These are phyloP conservation scores for Meloidogyne floridensis DNA, from an alignment of 1,140 invertebrate species.

Conservation along the genomic window DNA sequence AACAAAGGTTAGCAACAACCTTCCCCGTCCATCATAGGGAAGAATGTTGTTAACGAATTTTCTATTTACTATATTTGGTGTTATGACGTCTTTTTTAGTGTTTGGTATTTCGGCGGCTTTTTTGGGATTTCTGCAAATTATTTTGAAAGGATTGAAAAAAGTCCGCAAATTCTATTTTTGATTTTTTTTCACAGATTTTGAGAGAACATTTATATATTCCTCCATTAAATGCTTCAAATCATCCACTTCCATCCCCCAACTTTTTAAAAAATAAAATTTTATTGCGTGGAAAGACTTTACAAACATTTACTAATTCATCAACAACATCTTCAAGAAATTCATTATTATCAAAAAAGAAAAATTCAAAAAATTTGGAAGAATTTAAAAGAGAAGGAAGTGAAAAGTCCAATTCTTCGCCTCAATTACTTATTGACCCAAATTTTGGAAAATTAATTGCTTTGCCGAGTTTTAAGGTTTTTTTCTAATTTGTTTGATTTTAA, in stretches of 20 bases:
- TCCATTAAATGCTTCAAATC: constrained; percentile 34
- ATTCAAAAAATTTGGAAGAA: constrained; percentile 22
- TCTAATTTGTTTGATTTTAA: background rate
- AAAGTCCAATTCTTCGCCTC: background rate
- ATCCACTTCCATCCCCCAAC: constrained; percentile 48
- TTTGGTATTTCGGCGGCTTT: too few species aligned
- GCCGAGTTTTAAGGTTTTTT: constrained; percentile 25
- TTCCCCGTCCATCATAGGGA: too few species aligned
- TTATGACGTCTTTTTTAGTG: too few species aligned
- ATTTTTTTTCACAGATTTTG: constrained; percentile 40
- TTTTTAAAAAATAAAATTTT: constrained; percentile 49
- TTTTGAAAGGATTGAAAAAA: too few species aligned
- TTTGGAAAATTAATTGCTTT: constrained; percentile 50
- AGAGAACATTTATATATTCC: constrained; percentile 50
- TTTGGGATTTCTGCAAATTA: too few species aligned
- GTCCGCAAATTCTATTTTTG: too few species aligned
- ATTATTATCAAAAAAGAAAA: background rate
- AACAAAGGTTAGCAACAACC: too few species aligned
- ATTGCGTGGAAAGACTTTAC: constrained; percentile 44
- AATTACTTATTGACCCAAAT: constrained; percentile 36
- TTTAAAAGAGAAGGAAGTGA: constrained; percentile 29
- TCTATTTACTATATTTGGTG: too few species aligned
- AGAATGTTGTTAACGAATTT: too few species aligned
- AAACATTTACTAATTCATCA: background rate
- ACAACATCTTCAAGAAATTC: background rate